Evolutionary conservation across 2,888 invertebrate genomes (phyloP).

Genomic region (Andrena flavipes): DNA sequence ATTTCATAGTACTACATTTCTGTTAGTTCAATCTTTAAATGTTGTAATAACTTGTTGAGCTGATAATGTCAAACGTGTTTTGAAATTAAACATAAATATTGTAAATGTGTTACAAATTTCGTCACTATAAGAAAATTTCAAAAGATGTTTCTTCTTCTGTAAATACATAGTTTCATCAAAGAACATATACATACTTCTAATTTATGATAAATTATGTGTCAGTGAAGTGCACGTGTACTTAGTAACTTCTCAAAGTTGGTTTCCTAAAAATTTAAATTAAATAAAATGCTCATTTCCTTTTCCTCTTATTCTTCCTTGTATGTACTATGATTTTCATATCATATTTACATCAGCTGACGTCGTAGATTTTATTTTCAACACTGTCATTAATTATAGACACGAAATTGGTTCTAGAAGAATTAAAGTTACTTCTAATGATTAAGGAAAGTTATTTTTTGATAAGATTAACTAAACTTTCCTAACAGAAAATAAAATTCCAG

Average conservation of each 20-base stretch:
- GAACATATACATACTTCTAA: not conserved
- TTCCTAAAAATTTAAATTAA: not conserved
- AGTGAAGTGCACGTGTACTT: not conserved
- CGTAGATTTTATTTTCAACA: not conserved
- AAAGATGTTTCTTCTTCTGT: not conserved
- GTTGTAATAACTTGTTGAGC: not conserved
- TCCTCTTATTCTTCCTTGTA: not conserved
- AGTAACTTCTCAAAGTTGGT: not conserved
- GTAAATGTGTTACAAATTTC: not conserved
- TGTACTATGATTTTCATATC: constrained; percentile 4
- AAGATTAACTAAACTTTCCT: too few relatives aligned
- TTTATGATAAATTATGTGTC: not conserved
- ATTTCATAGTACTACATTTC: too few relatives aligned
- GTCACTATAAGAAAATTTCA: not conserved
- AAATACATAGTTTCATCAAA: not conserved
- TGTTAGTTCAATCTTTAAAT: too few relatives aligned
- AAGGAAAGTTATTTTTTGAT: constrained; percentile 12
- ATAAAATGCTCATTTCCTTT: not conserved
- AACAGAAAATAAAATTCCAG: too few relatives aligned
- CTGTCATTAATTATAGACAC: not conserved
- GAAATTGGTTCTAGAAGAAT: not conserved
- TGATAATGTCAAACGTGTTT: not conserved
- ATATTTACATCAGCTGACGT: not conserved
- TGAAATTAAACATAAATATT: too few relatives aligned
- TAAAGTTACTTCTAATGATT: not conserved